phyloP scores from a whole-genome alignment of 2,888 invertebrate genomes.

The Cancer borealis region DNA sequence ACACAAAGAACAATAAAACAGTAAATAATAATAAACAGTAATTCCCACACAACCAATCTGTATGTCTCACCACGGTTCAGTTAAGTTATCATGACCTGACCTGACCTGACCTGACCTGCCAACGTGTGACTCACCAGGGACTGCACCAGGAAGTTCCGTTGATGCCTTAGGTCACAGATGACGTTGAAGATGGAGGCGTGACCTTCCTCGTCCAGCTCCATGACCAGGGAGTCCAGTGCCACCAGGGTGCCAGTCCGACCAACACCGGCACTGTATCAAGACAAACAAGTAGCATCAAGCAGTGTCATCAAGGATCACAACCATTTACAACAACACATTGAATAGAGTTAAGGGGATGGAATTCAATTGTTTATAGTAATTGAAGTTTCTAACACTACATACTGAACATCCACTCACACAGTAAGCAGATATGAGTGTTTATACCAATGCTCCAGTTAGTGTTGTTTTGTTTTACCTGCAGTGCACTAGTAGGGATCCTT shows the following conservation, averaged over 20 bases:
- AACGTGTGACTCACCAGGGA: constrained; percentile 84
- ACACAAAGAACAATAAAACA: too few species aligned
- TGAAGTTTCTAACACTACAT: too few species aligned
- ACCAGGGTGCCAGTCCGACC: constrained; percentile 96
- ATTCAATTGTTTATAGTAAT: too few species aligned
- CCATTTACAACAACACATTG: not conserved
- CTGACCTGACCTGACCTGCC: not conserved
- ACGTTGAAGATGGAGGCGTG: constrained; percentile 94
- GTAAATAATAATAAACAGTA: too few species aligned
- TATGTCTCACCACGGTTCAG: not conserved
- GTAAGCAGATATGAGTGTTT: too few species aligned
- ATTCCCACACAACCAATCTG: not conserved
- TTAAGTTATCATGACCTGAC: not conserved
- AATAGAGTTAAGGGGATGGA: not conserved
- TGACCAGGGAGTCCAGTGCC: constrained; percentile 93
- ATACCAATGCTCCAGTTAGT: not conserved
- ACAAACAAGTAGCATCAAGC: not conserved
- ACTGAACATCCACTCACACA: too few species aligned
- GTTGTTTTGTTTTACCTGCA: constrained; percentile 83
- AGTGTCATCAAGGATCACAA: not conserved
- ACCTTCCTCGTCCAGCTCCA: constrained; percentile 90
- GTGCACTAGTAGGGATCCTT: constrained; percentile 92
- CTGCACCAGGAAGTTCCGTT: constrained; percentile 96
- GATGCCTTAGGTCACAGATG: constrained; percentile 92
- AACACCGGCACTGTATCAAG: constrained; percentile 88